A percentile compares a stretch with the other conserved stretches of the same genome.
phyloP scores from a whole-genome alignment of 2,888 invertebrate genomes.

The Xestia sexstrigata region DNA sequence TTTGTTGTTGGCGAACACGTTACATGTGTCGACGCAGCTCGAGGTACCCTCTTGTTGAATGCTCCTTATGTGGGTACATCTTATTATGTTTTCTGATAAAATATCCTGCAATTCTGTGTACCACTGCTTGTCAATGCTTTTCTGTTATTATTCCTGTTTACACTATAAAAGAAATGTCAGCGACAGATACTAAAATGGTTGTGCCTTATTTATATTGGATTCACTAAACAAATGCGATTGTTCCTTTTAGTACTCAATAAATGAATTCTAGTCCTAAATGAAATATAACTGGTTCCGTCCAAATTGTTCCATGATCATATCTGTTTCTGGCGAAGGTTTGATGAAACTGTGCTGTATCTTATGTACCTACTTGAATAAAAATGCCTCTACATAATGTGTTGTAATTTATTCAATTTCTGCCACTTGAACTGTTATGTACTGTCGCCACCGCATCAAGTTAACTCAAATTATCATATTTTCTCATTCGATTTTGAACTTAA shows the following conservation, averaged over 20 bases:
- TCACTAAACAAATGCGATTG: constrained; percentile 73
- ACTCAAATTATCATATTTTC: too few species aligned
- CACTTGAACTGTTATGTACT: background rate
- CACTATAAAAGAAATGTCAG: constrained; percentile 39
- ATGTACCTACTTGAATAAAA: constrained; percentile 70
- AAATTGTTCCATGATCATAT: constrained; percentile 83
- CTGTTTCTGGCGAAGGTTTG: constrained; percentile 71
- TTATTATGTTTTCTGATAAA: constrained; percentile 16
- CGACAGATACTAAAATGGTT: constrained; percentile 74
- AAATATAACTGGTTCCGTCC: constrained; percentile 88
- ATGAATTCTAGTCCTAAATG: constrained; percentile 85
- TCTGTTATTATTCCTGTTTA: constrained; percentile 35
- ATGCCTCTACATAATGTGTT: constrained; percentile 36
- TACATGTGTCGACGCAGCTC: background rate
- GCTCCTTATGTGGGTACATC: background rate
- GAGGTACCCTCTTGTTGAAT: background rate
- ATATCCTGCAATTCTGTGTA: constrained; percentile 18
- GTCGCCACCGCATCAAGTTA: too few species aligned
- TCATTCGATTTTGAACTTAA: too few species aligned
- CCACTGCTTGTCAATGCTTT: constrained; percentile 22
- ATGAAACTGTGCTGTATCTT: constrained; percentile 69
- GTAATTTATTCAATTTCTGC: constrained; percentile 28
- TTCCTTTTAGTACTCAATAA: constrained; percentile 82
- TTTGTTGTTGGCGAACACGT: constrained; percentile 6
- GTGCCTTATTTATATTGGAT: constrained; percentile 85